Evolutionary conservation across 2,113 vertebrate genomes (phyloP).

Genomic region (Trachemys scripta): DNA sequence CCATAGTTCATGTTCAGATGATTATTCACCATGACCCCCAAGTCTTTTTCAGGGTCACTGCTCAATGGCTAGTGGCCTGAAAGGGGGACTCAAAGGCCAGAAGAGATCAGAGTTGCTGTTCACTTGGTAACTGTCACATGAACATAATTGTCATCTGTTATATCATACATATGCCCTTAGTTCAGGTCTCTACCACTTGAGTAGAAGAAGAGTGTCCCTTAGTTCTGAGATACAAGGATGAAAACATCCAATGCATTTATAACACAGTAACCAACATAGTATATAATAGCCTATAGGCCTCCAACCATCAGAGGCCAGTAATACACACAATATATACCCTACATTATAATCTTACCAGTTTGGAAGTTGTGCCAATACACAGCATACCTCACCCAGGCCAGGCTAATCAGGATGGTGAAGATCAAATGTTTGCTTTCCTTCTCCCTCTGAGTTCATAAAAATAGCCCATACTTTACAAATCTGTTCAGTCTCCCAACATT

Average conservation of each 20-base stretch:
- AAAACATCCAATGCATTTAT: neutral
- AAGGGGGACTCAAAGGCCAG: neutral
- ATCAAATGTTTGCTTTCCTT: neutral
- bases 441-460: neutral
- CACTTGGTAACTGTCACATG: neutral
- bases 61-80: neutral
- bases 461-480: neutral
- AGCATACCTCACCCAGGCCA: neutral
- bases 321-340: neutral
- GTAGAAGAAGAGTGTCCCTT: neutral
- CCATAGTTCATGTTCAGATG: neutral
- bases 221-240: neutral
- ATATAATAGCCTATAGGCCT: neutral
- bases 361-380: neutral
- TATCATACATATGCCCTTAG: neutral
- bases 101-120: neutral
- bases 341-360: neutral
- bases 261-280: neutral
- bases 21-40: neutral
- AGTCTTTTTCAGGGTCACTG: neutral
- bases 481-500: neutral
- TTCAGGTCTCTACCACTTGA: neutral
- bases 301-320: neutral
- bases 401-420: neutral
- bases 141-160: neutral